These are phyloP conservation scores for Euura saliciscinereae DNA, from an alignment of 1,140 invertebrate genomes.

Conservation along the genomic window DNA sequence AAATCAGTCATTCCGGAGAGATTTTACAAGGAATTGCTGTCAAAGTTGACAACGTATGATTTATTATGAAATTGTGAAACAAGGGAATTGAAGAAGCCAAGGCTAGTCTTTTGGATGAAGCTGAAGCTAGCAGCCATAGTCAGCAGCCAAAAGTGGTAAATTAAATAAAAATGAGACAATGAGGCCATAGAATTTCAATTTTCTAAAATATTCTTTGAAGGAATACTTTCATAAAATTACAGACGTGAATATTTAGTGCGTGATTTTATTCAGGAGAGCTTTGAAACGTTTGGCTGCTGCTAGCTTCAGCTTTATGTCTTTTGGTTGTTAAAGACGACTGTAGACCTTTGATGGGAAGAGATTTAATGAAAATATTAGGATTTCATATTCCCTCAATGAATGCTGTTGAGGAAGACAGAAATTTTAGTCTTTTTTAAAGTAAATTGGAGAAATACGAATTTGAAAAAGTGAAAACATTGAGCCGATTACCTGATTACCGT, in stretches of 20 bases:
- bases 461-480: constrained; percentile 31
- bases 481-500: constrained; percentile 45
- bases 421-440: constrained; percentile 23
- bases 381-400: constrained; percentile 17
- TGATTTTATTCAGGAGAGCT: no score
- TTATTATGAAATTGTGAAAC: constrained; percentile 15
- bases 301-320: no score
- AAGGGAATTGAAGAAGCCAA: neutral
- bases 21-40: constrained; percentile 18
- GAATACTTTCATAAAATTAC: no score
- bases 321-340: constrained; percentile 21
- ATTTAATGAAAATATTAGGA: constrained; percentile 22
- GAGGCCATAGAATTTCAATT: no score
- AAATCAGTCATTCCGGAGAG: constrained; percentile 26
- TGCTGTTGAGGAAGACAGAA: constrained; percentile 43
- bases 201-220: no score
- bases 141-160: no score
- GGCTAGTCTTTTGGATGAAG: no score
- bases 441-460: constrained; percentile 34
- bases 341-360: constrained; percentile 26
- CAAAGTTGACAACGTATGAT: constrained; percentile 21
- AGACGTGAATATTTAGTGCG: no score
- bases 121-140: no score
- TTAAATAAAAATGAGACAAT: no score
- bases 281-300: no score